Base-by-base conservation (phyloP, 2,888 invertebrate species). In the Rhamphomyia laevipes region DNA sequence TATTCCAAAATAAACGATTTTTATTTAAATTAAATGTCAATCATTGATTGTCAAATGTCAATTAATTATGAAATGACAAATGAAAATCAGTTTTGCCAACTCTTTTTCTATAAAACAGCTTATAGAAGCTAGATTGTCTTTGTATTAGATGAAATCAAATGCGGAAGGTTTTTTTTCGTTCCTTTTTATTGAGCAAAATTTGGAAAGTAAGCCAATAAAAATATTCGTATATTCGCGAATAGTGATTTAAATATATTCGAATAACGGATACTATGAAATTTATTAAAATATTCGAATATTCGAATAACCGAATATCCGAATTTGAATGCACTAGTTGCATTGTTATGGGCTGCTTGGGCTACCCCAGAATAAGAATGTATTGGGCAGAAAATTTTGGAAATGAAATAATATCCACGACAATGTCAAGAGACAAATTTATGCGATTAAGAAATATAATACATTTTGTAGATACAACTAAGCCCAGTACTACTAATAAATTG, bases 401-500 rank as follows among this genome's bases (percentile, higher is more conserved):
- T 45, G 21, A n/a, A 15, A 15, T 37, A 27, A 42, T 42, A 21
- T n/a, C n/a, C n/a, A 42, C 5, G 6, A 5, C 27, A 23, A 21
- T 42, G 2, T 42, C 41, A 1, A 42, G 41, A 41, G 23, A 23
- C n/a, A 21, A 9, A 6, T 42, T 42, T 42, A 13, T 23, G 5
- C 2, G 12, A 13, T 23, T 37, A 1, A 16, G 41, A 23, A 21
- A 23, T 6, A 21, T 12, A 7, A 18, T 42, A 6, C 21, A 42
- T 42, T 23, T 42, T 17, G 42, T 54, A 33, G 47, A 35, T 43
- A 48, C 53, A 15, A 23, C 18, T 7, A 45, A 15, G n/a, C n/a
- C n/a, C n/a, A n/a, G 6, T n/a, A n/a, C n/a, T n/a, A 51, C 47
- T 45, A 56, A 56, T 21, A 47, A 35, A 48, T 45, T 58, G 16